Evolutionary conservation across 53 echinoderm and acorn worm genomes (phyloP), one percentile per base, ranked within the genome.

Genomic region (Paracentrotus lividus): DNA sequence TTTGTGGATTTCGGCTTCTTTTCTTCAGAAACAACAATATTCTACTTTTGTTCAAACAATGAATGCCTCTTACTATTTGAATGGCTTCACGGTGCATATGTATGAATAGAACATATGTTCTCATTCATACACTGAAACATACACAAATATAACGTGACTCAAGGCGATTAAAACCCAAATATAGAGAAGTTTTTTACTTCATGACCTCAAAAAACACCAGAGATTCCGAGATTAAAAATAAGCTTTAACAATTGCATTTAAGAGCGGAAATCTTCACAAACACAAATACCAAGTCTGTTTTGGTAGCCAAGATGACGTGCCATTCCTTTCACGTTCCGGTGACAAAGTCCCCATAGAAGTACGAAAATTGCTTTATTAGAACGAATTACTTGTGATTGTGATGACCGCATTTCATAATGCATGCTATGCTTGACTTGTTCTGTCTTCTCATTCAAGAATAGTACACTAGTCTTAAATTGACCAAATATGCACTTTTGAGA

Each of bases 331-430:
- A 55, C 86, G 13, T 56, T 24, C n/a, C 27, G 81, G 44, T 81
- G 81, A 45, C 81, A 47, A 81, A 81, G 45, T 81, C 86, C 58
- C 86, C 86, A 86, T 45, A 86, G 56, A 52, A 86, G 54, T 38
- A 55, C 7, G 86, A 86, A 86, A 86, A 86, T 56, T 55, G 54
- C 86, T 86, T 56, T 86, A 86, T 86, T 86, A 86, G 33, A 56
- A 3, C 21, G 8, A 86, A 86, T 86, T 55, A 57, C 56, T 55
- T 24, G 54, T 38, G 86, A 86, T 6, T 56, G 54, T 36, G 24
- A 18, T 86, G 86, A 86, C 86, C 86, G 34, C 56, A 86, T 86
- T 86, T 55, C 86, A 36, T 36, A 86, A 56, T 36, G 32, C 86
- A 55, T 32, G 53, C 86, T 56, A 86, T 86, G 86, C 86, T 21